Evolutionary conservation across 1,140 invertebrate genomes (phyloP).

Genomic region (Zaprionus camerounensis): DNA sequence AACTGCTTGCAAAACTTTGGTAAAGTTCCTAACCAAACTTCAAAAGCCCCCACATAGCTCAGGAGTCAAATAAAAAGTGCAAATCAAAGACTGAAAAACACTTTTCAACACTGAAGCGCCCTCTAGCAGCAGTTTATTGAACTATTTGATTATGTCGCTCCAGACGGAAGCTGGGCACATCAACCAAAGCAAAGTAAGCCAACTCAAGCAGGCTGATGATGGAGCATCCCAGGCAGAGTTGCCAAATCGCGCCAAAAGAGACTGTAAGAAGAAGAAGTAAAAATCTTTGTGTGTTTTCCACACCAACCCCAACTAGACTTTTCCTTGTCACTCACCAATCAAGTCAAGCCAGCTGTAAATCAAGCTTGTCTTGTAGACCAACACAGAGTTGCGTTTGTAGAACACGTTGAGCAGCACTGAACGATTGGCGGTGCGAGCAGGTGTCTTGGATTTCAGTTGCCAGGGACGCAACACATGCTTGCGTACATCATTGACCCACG

Average conservation of each 20-base stretch:
- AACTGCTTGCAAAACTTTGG: not conserved
- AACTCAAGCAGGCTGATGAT: conserved; percentile 89
- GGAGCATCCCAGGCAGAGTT: conserved; percentile 90
- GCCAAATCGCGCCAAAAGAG: conserved; percentile 89
- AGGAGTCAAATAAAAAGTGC: not conserved
- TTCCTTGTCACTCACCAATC: conserved; percentile 49
- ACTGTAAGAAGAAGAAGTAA: conserved; percentile 85
- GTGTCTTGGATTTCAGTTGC: not conserved
- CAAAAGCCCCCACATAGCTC: not conserved
- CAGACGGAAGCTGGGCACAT: conserved; percentile 58
- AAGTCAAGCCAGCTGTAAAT: conserved; percentile 77
- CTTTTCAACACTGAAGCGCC: not conserved
- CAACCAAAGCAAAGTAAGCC: conserved; percentile 88
- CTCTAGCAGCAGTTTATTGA: conserved; percentile 14
- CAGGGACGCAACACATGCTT: conserved; percentile 31
- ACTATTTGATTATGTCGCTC: not conserved
- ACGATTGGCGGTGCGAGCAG: not conserved
- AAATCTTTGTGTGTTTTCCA: not conserved
- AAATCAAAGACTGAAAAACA: not conserved
- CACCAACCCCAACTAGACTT: too few relatives aligned
- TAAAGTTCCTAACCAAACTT: not conserved
- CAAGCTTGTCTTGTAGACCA: conserved; percentile 67
- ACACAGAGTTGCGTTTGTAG: conserved; percentile 46
- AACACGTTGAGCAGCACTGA: conserved; percentile 51
- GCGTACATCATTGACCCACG: conserved; percentile 52